A percentile compares a stretch with the other conserved stretches of the same genome.
Conservation (phyloP, 2,888 invertebrate genomes). For the Physocephala rufipes region DNA sequence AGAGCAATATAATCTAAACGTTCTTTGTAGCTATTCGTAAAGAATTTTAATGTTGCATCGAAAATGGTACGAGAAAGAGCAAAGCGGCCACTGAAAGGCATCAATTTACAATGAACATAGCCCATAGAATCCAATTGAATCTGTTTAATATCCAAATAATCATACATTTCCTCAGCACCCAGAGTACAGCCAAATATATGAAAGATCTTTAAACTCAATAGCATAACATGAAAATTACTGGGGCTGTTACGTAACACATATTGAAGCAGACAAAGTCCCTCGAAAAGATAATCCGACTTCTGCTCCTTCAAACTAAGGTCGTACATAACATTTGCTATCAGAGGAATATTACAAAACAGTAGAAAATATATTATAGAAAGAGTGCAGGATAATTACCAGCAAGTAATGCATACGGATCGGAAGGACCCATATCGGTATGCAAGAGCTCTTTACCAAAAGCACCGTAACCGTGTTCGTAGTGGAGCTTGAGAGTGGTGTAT, state of each 20-base stretch:
- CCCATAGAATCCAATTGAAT: slow-evolving; percentile 93
- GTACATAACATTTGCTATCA: slow-evolving; percentile 64
- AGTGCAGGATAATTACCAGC: slow-evolving; percentile 68
- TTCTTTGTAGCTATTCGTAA: slow-evolving; percentile 88
- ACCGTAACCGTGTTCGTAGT: slow-evolving; percentile 73
- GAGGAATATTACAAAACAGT: slow-evolving; percentile 7
- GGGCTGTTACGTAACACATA: slow-evolving; percentile 79
- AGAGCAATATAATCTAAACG: slow-evolving; percentile 90
- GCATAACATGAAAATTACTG: slow-evolving; percentile 88
- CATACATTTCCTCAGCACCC: slow-evolving; percentile 79
- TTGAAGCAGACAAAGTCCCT: slow-evolving; percentile 77
- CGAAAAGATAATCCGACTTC: slow-evolving; percentile 70
- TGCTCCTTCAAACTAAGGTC: slow-evolving; percentile 69
- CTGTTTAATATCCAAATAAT: slow-evolving; percentile 88
- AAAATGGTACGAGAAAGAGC: slow-evolving; percentile 75
- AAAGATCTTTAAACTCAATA: slow-evolving; percentile 84
- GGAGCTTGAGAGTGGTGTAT: slow-evolving; percentile 71
- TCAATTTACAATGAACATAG: slow-evolving; percentile 80
- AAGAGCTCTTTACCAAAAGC: slow-evolving; percentile 70
- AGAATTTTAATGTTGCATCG: slow-evolving; percentile 84
- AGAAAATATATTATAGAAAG: not conserved
- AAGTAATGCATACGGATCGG: slow-evolving; percentile 83
- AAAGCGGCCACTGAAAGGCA: slow-evolving; percentile 78
- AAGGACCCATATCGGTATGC: slow-evolving; percentile 76
- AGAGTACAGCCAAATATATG: slow-evolving; percentile 77